Conservation (phyloP, 2,888 invertebrate genomes). For the Ashinkailepas kermadecensis region DNA sequence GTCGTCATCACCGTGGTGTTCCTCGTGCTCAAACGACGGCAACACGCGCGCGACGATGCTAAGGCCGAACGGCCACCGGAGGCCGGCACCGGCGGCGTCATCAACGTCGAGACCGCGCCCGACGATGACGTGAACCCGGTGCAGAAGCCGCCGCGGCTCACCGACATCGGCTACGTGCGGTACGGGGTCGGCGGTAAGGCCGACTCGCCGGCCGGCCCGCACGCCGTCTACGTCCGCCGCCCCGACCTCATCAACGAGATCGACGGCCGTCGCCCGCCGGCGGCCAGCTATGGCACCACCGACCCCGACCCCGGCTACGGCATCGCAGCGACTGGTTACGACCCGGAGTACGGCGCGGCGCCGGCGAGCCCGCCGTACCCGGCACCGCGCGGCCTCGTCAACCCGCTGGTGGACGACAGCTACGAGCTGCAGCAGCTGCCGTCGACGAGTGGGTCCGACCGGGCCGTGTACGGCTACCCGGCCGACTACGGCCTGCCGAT, state of each 20-base stretch:
- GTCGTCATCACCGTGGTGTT: slow-evolving; percentile 28
- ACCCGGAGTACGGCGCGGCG: not conserved
- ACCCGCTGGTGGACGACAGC: slow-evolving; percentile 22
- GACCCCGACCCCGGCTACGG: not conserved
- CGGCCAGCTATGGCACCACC: not conserved
- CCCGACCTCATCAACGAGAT: slow-evolving; percentile 22
- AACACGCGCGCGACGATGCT: not conserved
- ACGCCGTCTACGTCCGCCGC: not conserved
- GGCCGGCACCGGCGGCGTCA: slow-evolving; percentile 19
- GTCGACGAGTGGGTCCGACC: slow-evolving; percentile 1
- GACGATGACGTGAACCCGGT: slow-evolving; percentile 29
- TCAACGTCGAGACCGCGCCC: slow-evolving; percentile 14
- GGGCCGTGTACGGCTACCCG: slow-evolving; percentile 32
- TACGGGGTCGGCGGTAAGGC: not conserved
- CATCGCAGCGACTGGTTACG: not conserved
- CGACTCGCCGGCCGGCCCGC: not conserved
- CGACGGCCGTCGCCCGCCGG: not conserved
- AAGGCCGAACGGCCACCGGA: slow-evolving; percentile 29
- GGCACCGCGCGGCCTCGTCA: not conserved
- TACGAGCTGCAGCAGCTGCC: slow-evolving; percentile 18
- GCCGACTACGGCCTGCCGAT: slow-evolving; percentile 33
- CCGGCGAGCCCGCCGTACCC: not conserved
- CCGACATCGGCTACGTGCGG: slow-evolving; percentile 25
- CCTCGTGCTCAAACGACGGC: slow-evolving; percentile 27
- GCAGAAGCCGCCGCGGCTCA: slow-evolving; percentile 34